These are phyloP conservation scores for Chloroclysta siterata DNA, from an alignment of 2,888 invertebrate species.

Conservation along the genomic window DNA sequence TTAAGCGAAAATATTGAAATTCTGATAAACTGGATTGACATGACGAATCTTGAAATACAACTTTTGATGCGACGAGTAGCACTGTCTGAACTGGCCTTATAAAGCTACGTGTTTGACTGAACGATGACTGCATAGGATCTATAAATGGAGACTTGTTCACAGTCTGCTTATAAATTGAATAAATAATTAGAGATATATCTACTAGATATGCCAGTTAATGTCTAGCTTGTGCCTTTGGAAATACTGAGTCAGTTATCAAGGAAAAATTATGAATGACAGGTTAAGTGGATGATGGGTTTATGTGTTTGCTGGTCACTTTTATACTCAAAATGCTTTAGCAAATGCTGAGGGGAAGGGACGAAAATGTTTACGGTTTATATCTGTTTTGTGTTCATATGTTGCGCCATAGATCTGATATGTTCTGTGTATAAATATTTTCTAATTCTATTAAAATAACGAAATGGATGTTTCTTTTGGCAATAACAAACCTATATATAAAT, in stretches of 20 bases:
- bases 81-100: constrained; percentile 24
- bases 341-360: too few relatives aligned
- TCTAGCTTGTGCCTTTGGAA: not conserved
- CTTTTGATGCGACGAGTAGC: constrained; percentile 1
- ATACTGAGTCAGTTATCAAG: constrained; percentile 8
- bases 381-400: too few relatives aligned
- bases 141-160: constrained; percentile 48
- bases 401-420: too few relatives aligned
- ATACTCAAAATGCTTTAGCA: not conserved
- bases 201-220: not conserved
- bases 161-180: constrained; percentile 33
- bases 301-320: not conserved
- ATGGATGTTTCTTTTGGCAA: too few relatives aligned
- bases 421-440: too few relatives aligned
- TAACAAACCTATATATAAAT: too few relatives aligned
- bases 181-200: constrained; percentile 13
- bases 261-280: not conserved
- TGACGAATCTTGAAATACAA: not conserved
- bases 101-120: constrained; percentile 38
- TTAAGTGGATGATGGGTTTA: not conserved
- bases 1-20: too few relatives aligned
- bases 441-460: too few relatives aligned
- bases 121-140: constrained; percentile 44
- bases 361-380: too few relatives aligned
- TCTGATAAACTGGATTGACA: too few relatives aligned